phyloP scores from a whole-genome alignment of 2,888 invertebrate species.

The Phania funesta region DNA sequence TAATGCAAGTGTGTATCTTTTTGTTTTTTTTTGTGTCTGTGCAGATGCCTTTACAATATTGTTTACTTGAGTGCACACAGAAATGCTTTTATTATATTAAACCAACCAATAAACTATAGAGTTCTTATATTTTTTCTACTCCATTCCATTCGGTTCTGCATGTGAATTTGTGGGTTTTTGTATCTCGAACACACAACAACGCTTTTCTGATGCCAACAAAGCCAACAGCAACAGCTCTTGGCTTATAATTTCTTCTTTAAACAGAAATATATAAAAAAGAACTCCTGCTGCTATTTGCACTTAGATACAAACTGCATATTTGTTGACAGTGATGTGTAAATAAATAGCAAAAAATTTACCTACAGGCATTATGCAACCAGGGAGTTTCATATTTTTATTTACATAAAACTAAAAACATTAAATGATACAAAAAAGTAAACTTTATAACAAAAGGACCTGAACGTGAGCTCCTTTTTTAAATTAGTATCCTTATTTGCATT shows the following conservation, averaged over 20 bases:
- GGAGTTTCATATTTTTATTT: background rate
- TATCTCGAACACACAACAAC: slow-evolving; percentile 42
- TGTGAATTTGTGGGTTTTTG: background rate
- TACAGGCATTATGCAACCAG: background rate
- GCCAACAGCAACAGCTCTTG: slow-evolving; percentile 64
- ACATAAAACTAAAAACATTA: too few relatives aligned
- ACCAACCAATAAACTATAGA: slow-evolving; percentile 46
- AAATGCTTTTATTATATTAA: slow-evolving; percentile 53
- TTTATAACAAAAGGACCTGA: too few relatives aligned
- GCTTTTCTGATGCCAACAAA: slow-evolving; percentile 63
- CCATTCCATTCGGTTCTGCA: slow-evolving; percentile 5
- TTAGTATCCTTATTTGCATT: too few relatives aligned
- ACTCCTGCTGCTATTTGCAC: slow-evolving; percentile 17
- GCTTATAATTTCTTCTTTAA: slow-evolving; percentile 56
- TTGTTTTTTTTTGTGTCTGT: background rate
- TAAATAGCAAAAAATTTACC: slow-evolving; percentile 36
- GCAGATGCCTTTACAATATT: slow-evolving; percentile 34
- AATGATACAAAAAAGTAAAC: too few relatives aligned
- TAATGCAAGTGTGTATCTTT: background rate
- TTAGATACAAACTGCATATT: background rate
- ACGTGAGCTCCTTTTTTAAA: too few relatives aligned
- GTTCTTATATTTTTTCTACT: background rate
- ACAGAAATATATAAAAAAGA: slow-evolving; percentile 6
- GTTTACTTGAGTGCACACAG: slow-evolving; percentile 58
- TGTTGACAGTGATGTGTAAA: slow-evolving; percentile 21